Evolutionary conservation across 2,113 vertebrate genomes (phyloP), one percentile per base, ranked within the genome.

Genomic region (Scalopus aquaticus): DNA sequence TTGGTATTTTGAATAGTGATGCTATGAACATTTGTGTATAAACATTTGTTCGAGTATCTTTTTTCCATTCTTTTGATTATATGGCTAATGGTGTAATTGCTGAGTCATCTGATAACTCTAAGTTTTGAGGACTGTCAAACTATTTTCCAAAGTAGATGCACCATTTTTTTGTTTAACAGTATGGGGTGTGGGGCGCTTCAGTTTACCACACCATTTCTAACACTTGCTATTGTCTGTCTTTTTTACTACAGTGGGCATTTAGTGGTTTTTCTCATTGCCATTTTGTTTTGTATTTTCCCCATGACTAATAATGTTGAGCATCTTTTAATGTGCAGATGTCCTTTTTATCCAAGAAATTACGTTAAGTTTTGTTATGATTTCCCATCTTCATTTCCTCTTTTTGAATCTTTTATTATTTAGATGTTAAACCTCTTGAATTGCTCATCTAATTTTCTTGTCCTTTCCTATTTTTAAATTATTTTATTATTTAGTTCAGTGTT

Each of bases 311-410:
- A 88, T 80, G 10, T 69, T 32, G 30, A 81, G 2, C 46, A 88
- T 93, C 39, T 90, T 80, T 93, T 77, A 72, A 22, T 77, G 28
- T 42, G 15, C 17, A n/a, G n/a, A 30, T 83, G 32, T 94, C 37
- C 32, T 86, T 91, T 28, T 62, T 5, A 72, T 95, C n/a, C 24
- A 62, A 82, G 15, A 91, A 87, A 64, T 62, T 46, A 24, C 74
- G 32, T 78, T 65, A 76, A 80, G 32, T 67, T 86, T 85, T 67
- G 22, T 72, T 85, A 46, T 78, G 2, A 67, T 91, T 90, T 83
- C 11, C 9, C 76, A 13, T 5, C 15, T 93, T 76, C 1, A 28
- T 46, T 70, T 78, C 93, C 8, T 89, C 51, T 32, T 51, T 78
- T 58, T 92, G 37, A 42, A n/a, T 78, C 39, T 86, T 70, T 70